These are phyloP conservation scores for Eriosoma lanigerum DNA, from an alignment of 1,140 invertebrate genomes.

Conservation along the genomic window DNA sequence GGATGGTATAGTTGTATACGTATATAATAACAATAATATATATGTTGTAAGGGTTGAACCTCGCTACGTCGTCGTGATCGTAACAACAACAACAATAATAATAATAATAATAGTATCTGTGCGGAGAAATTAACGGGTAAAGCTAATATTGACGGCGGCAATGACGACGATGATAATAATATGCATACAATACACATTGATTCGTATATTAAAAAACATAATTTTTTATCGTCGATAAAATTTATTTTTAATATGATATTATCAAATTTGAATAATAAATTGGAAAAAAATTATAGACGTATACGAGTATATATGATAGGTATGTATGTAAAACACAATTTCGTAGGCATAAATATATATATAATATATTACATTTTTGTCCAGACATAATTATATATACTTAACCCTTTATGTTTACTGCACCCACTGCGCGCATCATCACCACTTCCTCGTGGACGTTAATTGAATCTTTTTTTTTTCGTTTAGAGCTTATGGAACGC, in stretches of 20 bases:
- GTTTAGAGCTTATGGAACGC: not conserved
- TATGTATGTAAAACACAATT: not conserved
- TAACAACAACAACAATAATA: not conserved
- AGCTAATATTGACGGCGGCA: constrained; percentile 26
- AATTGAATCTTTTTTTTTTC: constrained; percentile 34
- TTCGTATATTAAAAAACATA: not conserved
- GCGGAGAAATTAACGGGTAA: constrained; percentile 22
- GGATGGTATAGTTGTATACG: not conserved
- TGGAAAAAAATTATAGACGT: too few relatives aligned
- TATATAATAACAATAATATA: not conserved
- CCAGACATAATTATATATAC: too few relatives aligned
- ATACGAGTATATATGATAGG: too few relatives aligned
- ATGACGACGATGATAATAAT: not conserved
- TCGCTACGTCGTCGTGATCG: not conserved
- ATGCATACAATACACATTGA: too few relatives aligned
- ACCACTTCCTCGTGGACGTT: not conserved
- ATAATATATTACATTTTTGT: not conserved
- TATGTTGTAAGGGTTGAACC: not conserved
- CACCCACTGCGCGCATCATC: too few relatives aligned
- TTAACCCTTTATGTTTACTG: too few relatives aligned
- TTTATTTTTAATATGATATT: not conserved
- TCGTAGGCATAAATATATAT: not conserved
- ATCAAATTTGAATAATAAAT: too few relatives aligned
- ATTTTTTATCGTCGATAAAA: not conserved
- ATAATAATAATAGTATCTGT: not conserved